Percentiles rank a stretch among this genome's conserved stretches.
Conservation (phyloP, 1,140 invertebrate genomes). For the Aphaenogaster floridana region DNA sequence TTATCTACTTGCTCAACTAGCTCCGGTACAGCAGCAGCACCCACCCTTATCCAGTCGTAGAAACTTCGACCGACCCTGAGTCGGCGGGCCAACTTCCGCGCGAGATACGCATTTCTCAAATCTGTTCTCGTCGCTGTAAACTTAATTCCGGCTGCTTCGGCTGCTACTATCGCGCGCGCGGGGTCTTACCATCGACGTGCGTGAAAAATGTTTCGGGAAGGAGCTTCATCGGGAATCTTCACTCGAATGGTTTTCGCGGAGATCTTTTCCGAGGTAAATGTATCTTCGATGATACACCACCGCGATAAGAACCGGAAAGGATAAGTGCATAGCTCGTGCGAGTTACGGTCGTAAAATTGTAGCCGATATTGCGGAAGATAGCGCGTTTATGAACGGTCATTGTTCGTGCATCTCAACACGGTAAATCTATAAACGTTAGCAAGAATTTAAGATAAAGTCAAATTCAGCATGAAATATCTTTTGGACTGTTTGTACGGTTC, state of each 20-base stretch:
- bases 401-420: constrained; percentile 9
- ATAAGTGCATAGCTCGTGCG: constrained; percentile 11
- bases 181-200: constrained; percentile 21
- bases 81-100: constrained; percentile 80
- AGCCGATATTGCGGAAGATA: constrained; percentile 18
- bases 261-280: not conserved
- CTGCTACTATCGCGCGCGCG: constrained; percentile 45
- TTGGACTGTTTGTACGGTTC: not conserved
- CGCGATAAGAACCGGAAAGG: constrained; percentile 33
- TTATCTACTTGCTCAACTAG: constrained; percentile 85
- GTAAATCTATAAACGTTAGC: constrained; percentile 22
- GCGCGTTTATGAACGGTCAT: constrained; percentile 14
- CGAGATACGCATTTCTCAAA: constrained; percentile 84
- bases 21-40: constrained; percentile 77
- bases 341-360: constrained; percentile 12
- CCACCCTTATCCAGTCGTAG: constrained; percentile 83
- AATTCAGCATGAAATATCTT: constrained; percentile 16
- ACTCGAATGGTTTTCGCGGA: not conserved
- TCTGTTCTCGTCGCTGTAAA: constrained; percentile 76
- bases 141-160: constrained; percentile 71
- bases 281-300: constrained; percentile 18
- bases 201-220: constrained; percentile 49
- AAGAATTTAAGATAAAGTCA: constrained; percentile 24
- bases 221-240: not conserved
- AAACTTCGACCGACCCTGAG: constrained; percentile 79